Conservation (phyloP, 2,113 vertebrate genomes). For the Empidonax traillii region DNA sequence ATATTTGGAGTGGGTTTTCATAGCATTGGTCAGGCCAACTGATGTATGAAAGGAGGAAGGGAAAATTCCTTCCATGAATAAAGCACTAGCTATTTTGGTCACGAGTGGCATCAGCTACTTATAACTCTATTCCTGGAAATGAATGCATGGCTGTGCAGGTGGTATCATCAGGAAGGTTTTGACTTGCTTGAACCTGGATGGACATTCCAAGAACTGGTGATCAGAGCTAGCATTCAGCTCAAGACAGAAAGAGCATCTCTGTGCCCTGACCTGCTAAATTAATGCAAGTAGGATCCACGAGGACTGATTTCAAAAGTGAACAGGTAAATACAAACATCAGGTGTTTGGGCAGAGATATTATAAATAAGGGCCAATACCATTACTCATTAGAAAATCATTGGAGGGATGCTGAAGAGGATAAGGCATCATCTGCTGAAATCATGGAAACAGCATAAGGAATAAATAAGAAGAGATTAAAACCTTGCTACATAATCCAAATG, state of each 20-base stretch:
- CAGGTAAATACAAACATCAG: not conserved
- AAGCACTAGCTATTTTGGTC: constrained; percentile 22
- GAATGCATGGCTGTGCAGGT: not conserved
- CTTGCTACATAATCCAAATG: not conserved
- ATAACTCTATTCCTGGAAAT: not conserved
- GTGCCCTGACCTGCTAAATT: not conserved
- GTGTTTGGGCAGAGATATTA: not conserved
- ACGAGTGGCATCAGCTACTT: not conserved
- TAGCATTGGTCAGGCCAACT: not conserved
- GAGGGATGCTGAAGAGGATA: not conserved
- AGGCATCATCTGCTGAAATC: not conserved
- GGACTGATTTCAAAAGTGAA: not conserved
- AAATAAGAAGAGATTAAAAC: not conserved
- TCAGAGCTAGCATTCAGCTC: not conserved
- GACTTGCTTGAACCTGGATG: not conserved
- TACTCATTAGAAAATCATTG: not conserved
- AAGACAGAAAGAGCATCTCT: not conserved
- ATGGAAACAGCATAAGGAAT: not conserved
- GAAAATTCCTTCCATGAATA: constrained; percentile 19
- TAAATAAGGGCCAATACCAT: not conserved
- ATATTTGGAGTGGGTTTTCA: not conserved
- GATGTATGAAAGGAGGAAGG: not conserved
- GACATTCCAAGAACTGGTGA: not conserved
- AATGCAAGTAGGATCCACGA: not conserved
- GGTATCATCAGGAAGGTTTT: not conserved